phyloP scores from a whole-genome alignment of 2,888 invertebrate genomes.

The Thecophora atra region DNA sequence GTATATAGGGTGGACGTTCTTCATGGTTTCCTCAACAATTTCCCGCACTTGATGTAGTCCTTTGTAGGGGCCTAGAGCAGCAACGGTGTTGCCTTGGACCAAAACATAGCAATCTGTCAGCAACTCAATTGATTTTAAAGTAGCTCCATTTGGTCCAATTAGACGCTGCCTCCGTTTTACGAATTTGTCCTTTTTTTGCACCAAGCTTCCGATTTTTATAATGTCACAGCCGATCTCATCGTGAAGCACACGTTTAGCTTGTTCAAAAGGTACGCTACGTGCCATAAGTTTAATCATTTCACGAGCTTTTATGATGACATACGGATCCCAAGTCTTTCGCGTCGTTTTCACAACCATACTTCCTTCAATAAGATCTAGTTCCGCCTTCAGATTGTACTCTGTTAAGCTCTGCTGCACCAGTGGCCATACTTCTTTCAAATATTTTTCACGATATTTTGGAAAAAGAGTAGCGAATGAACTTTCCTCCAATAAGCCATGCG shows the following conservation, averaged over 20 bases:
- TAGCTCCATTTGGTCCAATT: slow-evolving; percentile 98
- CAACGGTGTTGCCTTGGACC: slow-evolving; percentile 97
- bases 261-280: slow-evolving; percentile 96
- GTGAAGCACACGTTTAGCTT: slow-evolving; percentile 85
- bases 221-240: slow-evolving; percentile 95
- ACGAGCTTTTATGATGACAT: slow-evolving; percentile 93
- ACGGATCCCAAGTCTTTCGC: slow-evolving; percentile 98
- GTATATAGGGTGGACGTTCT: slow-evolving; percentile 98
- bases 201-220: slow-evolving; percentile 92
- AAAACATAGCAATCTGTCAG: slow-evolving; percentile 95
- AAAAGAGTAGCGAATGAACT: slow-evolving; percentile 97
- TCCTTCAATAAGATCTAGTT: slow-evolving; percentile 91
- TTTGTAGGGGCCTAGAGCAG: slow-evolving; percentile 94
- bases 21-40: slow-evolving; percentile 97
- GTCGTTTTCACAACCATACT: slow-evolving; percentile 96
- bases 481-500: slow-evolving; percentile 83
- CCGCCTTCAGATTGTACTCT: slow-evolving; percentile 83
- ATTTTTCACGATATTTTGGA: slow-evolving; percentile 96
- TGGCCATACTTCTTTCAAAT: slow-evolving; percentile 94
- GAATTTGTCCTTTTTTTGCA: slow-evolving; percentile 92
- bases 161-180: slow-evolving; percentile 92
- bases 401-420: slow-evolving; percentile 86
- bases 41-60: slow-evolving; percentile 87
- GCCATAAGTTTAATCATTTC: slow-evolving; percentile 95
- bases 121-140: slow-evolving; percentile 95